phyloP scores from a whole-genome alignment of 2,888 invertebrate genomes.

The Melinaea marsaeus region DNA sequence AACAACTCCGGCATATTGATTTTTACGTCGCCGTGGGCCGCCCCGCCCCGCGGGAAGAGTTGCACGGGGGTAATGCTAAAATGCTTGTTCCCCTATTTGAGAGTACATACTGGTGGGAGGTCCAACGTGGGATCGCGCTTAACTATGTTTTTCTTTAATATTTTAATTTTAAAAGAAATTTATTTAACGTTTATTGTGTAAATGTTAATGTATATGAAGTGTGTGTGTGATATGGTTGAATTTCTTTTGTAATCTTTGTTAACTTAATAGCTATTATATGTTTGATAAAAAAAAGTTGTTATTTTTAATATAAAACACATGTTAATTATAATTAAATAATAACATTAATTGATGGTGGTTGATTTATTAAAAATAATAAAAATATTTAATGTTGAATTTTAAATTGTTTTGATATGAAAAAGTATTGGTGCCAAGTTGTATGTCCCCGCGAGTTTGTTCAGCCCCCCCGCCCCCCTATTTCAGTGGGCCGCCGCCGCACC shows the following conservation, averaged over 20 bases:
- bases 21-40: slow-evolving; percentile 79
- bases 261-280: too few species aligned
- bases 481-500: slow-evolving; percentile 75
- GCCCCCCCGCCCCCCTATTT: slow-evolving; percentile 77
- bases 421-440: slow-evolving; percentile 44
- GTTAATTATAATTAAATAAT: too few species aligned
- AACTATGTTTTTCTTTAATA: slow-evolving; percentile 49
- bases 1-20: slow-evolving; percentile 85
- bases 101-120: slow-evolving; percentile 76
- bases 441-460: slow-evolving; percentile 78
- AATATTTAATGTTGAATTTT: slow-evolving; percentile 1
- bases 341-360: too few species aligned
- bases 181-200: slow-evolving; percentile 63
- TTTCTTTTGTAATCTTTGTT: too few species aligned
- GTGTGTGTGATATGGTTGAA: too few species aligned
- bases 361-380: background rate
- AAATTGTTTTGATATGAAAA: slow-evolving; percentile 40
- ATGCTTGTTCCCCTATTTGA: slow-evolving; percentile 79
- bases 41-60: slow-evolving; percentile 77
- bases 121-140: slow-evolving; percentile 49
- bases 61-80: slow-evolving; percentile 79
- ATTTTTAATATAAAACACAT: too few species aligned
- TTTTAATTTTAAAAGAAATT: slow-evolving; percentile 49
- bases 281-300: too few species aligned
- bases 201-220: slow-evolving; percentile 55